A percentile compares a stretch with the other conserved stretches of the same genome.
These are phyloP conservation scores for Archocentrus centrarchus DNA, from an alignment of 2,113 vertebrate species.

Conservation along the genomic window DNA sequence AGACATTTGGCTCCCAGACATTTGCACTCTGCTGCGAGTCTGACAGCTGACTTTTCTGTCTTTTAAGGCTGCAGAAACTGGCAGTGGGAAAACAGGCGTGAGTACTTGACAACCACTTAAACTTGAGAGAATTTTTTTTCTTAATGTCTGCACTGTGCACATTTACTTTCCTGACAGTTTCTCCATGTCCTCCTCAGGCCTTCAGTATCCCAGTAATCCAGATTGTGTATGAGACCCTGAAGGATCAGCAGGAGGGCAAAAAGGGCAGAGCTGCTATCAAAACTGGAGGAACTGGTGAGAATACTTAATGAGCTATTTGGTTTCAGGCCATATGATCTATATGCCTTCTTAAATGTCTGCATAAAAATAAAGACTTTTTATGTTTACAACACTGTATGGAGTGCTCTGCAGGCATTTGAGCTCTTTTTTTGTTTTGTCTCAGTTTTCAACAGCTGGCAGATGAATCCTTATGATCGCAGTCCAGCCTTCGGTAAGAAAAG, in stretches of 20 bases:
- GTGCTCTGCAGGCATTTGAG: background rate
- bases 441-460: slow-evolving; percentile 99
- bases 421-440: slow-evolving; percentile 2
- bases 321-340: background rate
- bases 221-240: slow-evolving; percentile 97
- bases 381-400: background rate
- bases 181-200: slow-evolving; percentile 79
- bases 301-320: background rate
- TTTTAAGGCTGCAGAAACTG: slow-evolving; percentile 94
- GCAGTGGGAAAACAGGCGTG: slow-evolving; percentile 98
- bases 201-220: slow-evolving; percentile 99
- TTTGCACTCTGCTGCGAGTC: background rate
- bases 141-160: background rate
- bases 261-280: slow-evolving; percentile 91
- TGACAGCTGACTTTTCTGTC: background rate
- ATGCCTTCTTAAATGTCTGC: background rate
- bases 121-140: background rate
- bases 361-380: background rate
- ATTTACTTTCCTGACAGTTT: background rate
- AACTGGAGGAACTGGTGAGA: slow-evolving; percentile 89
- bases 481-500: slow-evolving; percentile 89
- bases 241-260: slow-evolving; percentile 96
- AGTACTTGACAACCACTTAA: slow-evolving; percentile 65
- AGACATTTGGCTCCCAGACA: background rate
- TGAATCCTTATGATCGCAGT: slow-evolving; percentile 98